Percentiles rank a stretch among this genome's conserved stretches.
Conservation (phyloP, 1,140 invertebrate genomes). For the Platorchestia sp. region DNA sequence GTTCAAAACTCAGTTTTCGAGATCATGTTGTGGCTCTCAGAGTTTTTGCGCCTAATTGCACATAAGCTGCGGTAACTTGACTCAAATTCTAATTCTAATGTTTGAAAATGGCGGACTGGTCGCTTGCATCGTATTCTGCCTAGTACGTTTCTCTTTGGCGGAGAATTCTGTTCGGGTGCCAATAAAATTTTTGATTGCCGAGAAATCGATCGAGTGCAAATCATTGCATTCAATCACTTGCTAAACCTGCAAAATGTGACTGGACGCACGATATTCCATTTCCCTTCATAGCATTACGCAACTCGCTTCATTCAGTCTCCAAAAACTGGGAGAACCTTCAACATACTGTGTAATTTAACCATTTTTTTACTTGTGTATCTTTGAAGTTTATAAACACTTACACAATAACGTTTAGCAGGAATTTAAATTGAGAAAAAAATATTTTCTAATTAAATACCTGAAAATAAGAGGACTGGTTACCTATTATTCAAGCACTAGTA, state of each 20-base stretch:
- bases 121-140: background rate
- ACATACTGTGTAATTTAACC: background rate
- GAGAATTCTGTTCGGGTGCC: background rate
- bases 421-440: too few relatives aligned
- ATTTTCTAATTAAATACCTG: too few relatives aligned
- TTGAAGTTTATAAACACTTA: too few relatives aligned
- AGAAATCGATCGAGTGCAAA: background rate
- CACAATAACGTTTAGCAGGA: too few relatives aligned
- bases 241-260: background rate
- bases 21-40: background rate
- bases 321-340: background rate
- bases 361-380: too few relatives aligned
- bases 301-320: background rate
- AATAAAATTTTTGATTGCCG: background rate
- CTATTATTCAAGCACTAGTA: too few relatives aligned
- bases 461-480: too few relatives aligned
- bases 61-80: background rate
- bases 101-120: background rate
- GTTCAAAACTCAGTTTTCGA: background rate
- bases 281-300: background rate
- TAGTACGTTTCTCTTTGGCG: background rate
- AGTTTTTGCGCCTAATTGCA: too few relatives aligned
- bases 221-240: background rate
- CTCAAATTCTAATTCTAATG: background rate
- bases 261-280: background rate